Percentiles rank a stretch among this genome's conserved stretches.
Evolutionary conservation across 2,888 invertebrate genomes (phyloP).

Genomic region (Cheilosia urbana): DNA sequence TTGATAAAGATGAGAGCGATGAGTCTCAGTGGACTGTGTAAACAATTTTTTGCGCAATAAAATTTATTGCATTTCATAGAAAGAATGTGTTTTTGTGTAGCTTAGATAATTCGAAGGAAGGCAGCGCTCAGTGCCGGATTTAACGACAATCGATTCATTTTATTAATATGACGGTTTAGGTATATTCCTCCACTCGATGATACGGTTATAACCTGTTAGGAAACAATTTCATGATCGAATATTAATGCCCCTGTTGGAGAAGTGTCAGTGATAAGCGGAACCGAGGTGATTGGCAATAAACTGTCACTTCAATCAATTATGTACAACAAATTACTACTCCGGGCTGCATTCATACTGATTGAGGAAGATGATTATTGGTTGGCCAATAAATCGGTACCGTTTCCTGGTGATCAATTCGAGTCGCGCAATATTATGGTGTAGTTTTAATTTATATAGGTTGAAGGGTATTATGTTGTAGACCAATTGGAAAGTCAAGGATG

Average conservation of each 20-base stretch:
- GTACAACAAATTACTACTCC: constrained; percentile 53
- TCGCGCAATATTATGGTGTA: background rate
- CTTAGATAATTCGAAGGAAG: background rate
- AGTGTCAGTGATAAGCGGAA: constrained; percentile 16
- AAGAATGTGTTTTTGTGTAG: background rate
- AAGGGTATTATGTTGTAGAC: background rate
- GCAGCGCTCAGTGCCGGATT: constrained; percentile 21
- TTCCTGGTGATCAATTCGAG: constrained; percentile 11
- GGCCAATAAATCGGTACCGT: background rate
- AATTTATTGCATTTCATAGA: constrained; percentile 35
- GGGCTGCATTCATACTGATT: constrained; percentile 38
- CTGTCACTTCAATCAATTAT: constrained; percentile 56
- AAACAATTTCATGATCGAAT: constrained; percentile 58
- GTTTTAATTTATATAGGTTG: background rate
- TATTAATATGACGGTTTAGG: constrained; percentile 18
- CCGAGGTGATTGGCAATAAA: constrained; percentile 44
- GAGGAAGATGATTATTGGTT: constrained; percentile 26
- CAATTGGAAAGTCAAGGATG: background rate
- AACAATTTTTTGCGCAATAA: constrained; percentile 25
- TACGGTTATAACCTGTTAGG: constrained; percentile 58
- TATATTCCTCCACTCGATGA: background rate
- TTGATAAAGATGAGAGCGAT: constrained; percentile 11
- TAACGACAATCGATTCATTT: constrained; percentile 61
- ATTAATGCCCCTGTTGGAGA: constrained; percentile 11
- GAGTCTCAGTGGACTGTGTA: constrained; percentile 17